A percentile compares a stretch with the other conserved stretches of the same genome.
Evolutionary conservation across 1,140 invertebrate genomes (phyloP).

Genomic region (Anadara kagoshimensis): DNA sequence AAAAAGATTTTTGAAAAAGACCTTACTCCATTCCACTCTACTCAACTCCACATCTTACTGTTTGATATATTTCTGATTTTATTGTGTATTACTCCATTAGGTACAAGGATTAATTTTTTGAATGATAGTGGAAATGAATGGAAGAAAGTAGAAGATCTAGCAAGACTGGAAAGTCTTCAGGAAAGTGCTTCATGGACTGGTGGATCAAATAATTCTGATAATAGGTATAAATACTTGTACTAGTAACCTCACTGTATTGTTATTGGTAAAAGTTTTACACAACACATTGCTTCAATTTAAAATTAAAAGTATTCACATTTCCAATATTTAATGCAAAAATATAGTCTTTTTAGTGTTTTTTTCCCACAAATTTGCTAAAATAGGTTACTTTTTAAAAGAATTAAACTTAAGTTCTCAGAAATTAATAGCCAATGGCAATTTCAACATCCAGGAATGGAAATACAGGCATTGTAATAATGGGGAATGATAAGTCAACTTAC

Average conservation of each 20-base stretch:
- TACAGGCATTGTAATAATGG: no score
- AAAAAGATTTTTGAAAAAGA: neutral
- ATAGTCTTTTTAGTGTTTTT: no score
- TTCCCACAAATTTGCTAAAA: no score
- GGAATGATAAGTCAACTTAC: no score
- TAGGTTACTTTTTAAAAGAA: no score
- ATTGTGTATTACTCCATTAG: neutral
- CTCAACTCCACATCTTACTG: neutral
- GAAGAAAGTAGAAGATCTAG: slow-evolving; percentile 20
- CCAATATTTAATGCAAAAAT: no score
- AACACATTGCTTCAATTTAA: neutral
- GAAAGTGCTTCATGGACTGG: neutral
- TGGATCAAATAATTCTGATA: neutral
- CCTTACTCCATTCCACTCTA: neutral
- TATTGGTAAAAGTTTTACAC: neutral
- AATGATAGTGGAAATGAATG: neutral
- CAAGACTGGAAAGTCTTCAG: slow-evolving; percentile 3
- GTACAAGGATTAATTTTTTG: neutral
- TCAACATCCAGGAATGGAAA: no score
- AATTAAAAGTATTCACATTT: neutral
- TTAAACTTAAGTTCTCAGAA: no score
- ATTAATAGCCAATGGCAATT: no score
- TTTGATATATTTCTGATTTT: neutral
- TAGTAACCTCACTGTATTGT: neutral
- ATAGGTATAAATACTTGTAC: neutral